Percentiles rank a stretch among this genome's conserved stretches.
Conservation (phyloP, 2,888 invertebrate species). For the Parnassius orleans region DNA sequence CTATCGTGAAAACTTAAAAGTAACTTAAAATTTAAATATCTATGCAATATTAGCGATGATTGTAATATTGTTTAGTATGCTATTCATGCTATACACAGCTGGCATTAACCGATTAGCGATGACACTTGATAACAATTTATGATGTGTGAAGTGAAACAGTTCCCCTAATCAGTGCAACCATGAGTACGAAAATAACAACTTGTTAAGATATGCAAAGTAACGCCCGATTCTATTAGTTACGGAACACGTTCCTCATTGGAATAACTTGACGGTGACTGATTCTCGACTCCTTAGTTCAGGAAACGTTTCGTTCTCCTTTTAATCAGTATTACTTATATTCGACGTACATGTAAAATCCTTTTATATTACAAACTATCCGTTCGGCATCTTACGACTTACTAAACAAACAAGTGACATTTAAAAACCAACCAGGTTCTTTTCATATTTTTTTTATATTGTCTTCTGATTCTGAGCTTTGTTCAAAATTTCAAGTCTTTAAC, state of each 20-base stretch:
- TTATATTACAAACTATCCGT: too few species aligned
- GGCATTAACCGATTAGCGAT: conserved; percentile 22
- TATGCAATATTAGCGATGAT: conserved; percentile 23
- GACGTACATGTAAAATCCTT: too few species aligned
- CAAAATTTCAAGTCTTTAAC: too few species aligned
- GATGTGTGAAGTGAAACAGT: conserved; percentile 14
- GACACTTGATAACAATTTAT: conserved; percentile 19
- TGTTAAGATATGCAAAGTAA: too few species aligned
- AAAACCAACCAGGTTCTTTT: too few species aligned
- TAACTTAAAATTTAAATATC: conserved; percentile 15
- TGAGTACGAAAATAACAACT: conserved; percentile 22
- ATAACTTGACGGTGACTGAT: conserved; percentile 9
- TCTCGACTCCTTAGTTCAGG: neutral
- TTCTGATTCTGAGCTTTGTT: too few species aligned
- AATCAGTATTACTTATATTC: too few species aligned
- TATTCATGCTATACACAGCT: conserved; percentile 22
- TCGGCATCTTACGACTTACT: too few species aligned
- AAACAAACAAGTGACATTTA: too few species aligned
- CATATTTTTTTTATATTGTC: too few species aligned
- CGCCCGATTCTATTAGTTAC: neutral
- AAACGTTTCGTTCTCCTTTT: too few species aligned
- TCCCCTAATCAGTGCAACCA: conserved; percentile 25
- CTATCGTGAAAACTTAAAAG: conserved; percentile 2
- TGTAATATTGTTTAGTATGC: conserved; percentile 12
- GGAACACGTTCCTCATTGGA: conserved; percentile 33